Base-by-base conservation (phyloP, 2,113 vertebrate species). In the Trichomycterus rosablanca region DNA sequence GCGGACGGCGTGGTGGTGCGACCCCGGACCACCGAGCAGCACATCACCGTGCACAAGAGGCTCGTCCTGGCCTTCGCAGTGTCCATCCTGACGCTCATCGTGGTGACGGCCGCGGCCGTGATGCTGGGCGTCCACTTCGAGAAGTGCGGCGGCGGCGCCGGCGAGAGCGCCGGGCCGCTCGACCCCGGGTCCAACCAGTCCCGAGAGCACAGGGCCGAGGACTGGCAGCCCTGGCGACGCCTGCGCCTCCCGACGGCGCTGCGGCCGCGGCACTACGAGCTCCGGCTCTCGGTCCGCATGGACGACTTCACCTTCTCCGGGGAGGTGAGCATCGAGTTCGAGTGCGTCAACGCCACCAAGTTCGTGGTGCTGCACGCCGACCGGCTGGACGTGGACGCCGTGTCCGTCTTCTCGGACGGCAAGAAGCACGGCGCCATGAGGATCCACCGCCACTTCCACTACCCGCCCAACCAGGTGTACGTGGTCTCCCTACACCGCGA, bases 281-380 rank as follows among this genome's bases (percentile, higher is more conserved):
- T 97, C 69, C 82, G 83, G 81, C 84, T 97, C 59, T 84, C 79
- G 26, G 89, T 86, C 67, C 84, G 88, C 86, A 93, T 98, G 93
- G 93, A 97, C 77, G 97, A 96, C 89, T 97, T 98, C 84, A 97
- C 93, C 79, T 97, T 96, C 82, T 87, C 90, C 1, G 95, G 94
- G 3, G 92, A 94, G 72, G 86, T 95, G 74, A 93, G 90, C 86
- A 88, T 98, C 45, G 90, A 95, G 82, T 78, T 98, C 56, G 90
- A 91, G 78, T 95, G 93, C 71, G 61, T 81, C 49, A 92, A 91
- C 74, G 84, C 93, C 79, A 97, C 93, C 56, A 84, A 88, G 39
- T 89, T 93, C 83, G 89, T 98, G 59, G 91, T 98, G 63, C 87
- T 98, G 67, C 95, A 97, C 76, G 75, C 89, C 1, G 92, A 94